phyloP scores from a whole-genome alignment of 1,140 invertebrate species.

The Anoplolepis gracilipes region DNA sequence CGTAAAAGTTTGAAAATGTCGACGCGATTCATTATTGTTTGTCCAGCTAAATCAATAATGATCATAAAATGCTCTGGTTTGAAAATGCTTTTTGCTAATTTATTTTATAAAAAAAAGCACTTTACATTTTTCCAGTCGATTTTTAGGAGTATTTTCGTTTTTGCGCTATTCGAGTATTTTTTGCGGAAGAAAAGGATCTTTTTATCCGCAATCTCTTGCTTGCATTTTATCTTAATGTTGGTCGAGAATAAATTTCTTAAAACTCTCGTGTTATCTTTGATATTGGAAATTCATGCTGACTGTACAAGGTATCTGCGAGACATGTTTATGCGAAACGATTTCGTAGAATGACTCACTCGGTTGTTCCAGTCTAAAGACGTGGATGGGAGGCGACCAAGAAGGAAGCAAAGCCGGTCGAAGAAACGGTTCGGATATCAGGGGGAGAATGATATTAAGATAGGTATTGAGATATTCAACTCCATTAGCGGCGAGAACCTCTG shows the following conservation, averaged over 20 bases:
- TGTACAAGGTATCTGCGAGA: constrained; percentile 44
- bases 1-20: constrained; percentile 34
- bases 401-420: constrained; percentile 20
- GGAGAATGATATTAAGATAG: constrained; percentile 73
- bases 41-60: not conserved
- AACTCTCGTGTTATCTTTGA: constrained; percentile 62
- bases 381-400: not conserved
- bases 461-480: constrained; percentile 73
- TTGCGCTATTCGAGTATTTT: not conserved
- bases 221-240: constrained; percentile 67
- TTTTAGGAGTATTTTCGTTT: not conserved
- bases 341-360: constrained; percentile 70
- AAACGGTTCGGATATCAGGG: constrained; percentile 33
- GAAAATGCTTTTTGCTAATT: not conserved
- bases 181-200: not conserved
- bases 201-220: not conserved
- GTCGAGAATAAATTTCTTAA: constrained; percentile 60
- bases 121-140: not conserved
- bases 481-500: constrained; percentile 66
- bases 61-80: not conserved
- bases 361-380: constrained; percentile 52
- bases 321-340: constrained; percentile 77
- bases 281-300: constrained; percentile 64
- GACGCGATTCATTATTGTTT: not conserved
- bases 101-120: not conserved